Evolutionary conservation across 2,113 vertebrate species (phyloP).

Genomic region (Promerops cafer): DNA sequence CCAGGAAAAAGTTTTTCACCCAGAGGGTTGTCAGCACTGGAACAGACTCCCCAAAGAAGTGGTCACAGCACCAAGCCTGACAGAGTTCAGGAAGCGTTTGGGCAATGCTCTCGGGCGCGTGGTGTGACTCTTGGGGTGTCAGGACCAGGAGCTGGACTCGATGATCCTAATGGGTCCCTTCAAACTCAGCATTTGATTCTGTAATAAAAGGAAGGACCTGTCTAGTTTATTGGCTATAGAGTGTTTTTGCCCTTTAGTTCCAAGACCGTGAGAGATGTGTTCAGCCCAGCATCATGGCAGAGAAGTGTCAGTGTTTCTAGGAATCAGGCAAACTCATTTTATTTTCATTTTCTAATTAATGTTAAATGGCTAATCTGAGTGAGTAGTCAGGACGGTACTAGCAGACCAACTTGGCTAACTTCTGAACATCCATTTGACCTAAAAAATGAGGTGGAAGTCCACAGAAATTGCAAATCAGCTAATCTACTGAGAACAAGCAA

Average conservation of each 20-base stretch:
- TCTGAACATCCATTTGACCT: not conserved
- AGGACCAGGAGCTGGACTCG: not conserved
- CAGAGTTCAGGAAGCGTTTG: not conserved
- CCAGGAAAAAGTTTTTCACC: not conserved
- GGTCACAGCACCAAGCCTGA: not conserved
- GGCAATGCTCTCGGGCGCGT: not conserved
- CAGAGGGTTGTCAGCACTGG: not conserved
- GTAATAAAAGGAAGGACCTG: not conserved
- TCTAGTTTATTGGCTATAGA: accelerated
- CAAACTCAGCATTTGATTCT: not conserved
- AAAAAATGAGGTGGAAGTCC: not conserved
- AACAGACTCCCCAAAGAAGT: not conserved
- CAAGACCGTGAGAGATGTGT: not conserved
- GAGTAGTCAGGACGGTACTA: not conserved
- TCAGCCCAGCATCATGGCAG: not conserved
- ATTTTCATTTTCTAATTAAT: not conserved
- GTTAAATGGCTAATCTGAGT: not conserved
- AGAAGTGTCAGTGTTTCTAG: not conserved
- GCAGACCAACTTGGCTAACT: not conserved
- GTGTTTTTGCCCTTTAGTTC: not conserved
- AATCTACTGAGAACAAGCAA: not conserved
- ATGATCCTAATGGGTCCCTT: not conserved
- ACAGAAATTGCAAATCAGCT: not conserved
- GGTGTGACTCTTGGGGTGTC: not conserved
- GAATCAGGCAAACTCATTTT: not conserved